These are phyloP conservation scores for Cabera pusaria DNA, from an alignment of 2,888 invertebrate genomes.

Conservation along the genomic window DNA sequence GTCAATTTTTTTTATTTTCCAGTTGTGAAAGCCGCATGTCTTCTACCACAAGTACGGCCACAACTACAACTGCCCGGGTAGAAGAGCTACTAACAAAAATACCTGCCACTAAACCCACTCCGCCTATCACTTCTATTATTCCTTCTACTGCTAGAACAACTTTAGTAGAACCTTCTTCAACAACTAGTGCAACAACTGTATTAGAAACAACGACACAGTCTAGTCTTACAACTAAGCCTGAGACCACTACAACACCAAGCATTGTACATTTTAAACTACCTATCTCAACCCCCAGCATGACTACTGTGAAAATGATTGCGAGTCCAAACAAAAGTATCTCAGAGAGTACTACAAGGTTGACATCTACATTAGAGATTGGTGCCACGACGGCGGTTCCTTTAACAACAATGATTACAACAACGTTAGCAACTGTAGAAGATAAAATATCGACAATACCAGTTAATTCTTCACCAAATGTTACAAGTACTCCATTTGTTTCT, in stretches of 20 bases:
- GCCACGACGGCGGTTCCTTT: too few relatives aligned
- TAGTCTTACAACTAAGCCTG: conserved; percentile 11
- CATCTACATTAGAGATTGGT: too few relatives aligned
- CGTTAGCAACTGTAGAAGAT: not conserved
- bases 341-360: conserved; percentile 3
- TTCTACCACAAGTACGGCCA: conserved; percentile 51
- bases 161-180: conserved; percentile 20
- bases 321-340: conserved; percentile 5
- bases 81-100: conserved; percentile 64
- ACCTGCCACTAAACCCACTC: conserved; percentile 50
- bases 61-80: conserved; percentile 39
- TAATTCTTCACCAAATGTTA: conserved; percentile 16
- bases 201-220: conserved; percentile 14
- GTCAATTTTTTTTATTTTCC: conserved; percentile 54
- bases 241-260: conserved; percentile 8
- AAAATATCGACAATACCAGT: conserved; percentile 6
- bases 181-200: conserved; percentile 8
- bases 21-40: conserved; percentile 70
- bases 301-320: not conserved
- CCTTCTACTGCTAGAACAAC: conserved; percentile 32
- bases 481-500: conserved; percentile 23
- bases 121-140: conserved; percentile 38
- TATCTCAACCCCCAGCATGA: conserved; percentile 4
- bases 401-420: conserved; percentile 5
- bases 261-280: conserved; percentile 2